Percentiles rank a stretch among this genome's conserved stretches.
Conservation (phyloP, 2,113 vertebrate species). For the Pseudopodoces humilis region DNA sequence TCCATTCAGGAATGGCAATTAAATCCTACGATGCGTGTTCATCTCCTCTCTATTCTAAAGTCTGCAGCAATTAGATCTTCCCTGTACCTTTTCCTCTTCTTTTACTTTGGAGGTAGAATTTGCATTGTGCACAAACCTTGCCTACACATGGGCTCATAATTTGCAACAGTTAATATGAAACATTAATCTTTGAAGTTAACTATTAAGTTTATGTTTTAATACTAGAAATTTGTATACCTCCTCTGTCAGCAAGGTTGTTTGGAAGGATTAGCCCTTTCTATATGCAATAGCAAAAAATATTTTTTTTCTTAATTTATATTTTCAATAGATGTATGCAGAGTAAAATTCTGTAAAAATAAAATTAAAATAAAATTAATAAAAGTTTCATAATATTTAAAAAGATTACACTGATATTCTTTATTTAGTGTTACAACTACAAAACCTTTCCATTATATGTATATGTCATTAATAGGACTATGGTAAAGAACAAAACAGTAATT, state of each 20-base stretch:
- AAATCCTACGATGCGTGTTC: accelerated
- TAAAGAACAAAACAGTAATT: not conserved
- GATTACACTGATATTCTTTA: not conserved
- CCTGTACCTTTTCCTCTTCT: not conserved
- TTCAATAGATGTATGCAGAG: not conserved
- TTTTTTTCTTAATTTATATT: not conserved
- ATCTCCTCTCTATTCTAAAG: not conserved
- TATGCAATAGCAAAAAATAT: not conserved
- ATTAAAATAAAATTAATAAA: not conserved
- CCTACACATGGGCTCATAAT: accelerated
- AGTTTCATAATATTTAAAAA: not conserved
- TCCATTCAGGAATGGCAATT: not conserved
- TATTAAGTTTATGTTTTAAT: not conserved
- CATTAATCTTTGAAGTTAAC: not conserved
- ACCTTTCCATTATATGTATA: not conserved
- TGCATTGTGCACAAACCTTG: not conserved
- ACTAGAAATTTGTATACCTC: not conserved
- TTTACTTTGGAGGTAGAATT: not conserved
- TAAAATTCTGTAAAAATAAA: not conserved
- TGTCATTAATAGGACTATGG: not conserved
- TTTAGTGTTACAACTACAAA: not conserved
- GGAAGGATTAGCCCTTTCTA: not conserved
- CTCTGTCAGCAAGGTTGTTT: not conserved
- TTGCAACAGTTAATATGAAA: not conserved
- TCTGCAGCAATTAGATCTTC: not conserved